These are phyloP conservation scores for Episyrphus balteatus DNA, from an alignment of 1,140 invertebrate species.

Conservation along the genomic window DNA sequence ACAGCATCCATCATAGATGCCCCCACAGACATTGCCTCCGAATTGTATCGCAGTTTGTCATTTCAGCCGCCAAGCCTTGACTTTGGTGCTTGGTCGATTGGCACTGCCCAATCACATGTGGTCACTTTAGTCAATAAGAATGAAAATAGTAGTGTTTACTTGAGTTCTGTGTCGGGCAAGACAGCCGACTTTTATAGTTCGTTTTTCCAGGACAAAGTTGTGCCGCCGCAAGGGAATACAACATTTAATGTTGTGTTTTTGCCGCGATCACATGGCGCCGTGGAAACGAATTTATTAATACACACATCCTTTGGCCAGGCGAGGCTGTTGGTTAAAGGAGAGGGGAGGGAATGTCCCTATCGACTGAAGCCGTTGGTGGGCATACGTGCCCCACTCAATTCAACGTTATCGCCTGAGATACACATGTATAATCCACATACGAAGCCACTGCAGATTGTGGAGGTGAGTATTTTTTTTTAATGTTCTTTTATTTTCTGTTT, in stretches of 20 bases:
- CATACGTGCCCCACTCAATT: constrained; percentile 82
- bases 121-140: constrained; percentile 71
- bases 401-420: constrained; percentile 80
- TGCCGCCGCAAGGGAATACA: constrained; percentile 83
- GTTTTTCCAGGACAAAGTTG: constrained; percentile 84
- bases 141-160: constrained; percentile 58
- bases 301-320: constrained; percentile 84
- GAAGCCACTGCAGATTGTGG: constrained; percentile 66
- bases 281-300: constrained; percentile 81
- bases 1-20: too few relatives aligned
- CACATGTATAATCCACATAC: constrained; percentile 89
- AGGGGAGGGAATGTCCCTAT: constrained; percentile 78
- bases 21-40: constrained; percentile 1
- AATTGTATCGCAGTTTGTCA: constrained; percentile 19
- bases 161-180: constrained; percentile 77
- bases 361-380: constrained; percentile 78
- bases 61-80: constrained; percentile 29
- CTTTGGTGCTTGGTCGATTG: constrained; percentile 56
- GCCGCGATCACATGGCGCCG: constrained; percentile 76
- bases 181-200: constrained; percentile 84
- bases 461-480: constrained; percentile 12
- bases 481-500: too few relatives aligned
- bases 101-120: constrained; percentile 67
- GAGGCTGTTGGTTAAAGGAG: constrained; percentile 65
- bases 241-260: constrained; percentile 93